Conservation (phyloP, 35 echinoderm and acorn worm species). For the Stichopus chloronotus region DNA sequence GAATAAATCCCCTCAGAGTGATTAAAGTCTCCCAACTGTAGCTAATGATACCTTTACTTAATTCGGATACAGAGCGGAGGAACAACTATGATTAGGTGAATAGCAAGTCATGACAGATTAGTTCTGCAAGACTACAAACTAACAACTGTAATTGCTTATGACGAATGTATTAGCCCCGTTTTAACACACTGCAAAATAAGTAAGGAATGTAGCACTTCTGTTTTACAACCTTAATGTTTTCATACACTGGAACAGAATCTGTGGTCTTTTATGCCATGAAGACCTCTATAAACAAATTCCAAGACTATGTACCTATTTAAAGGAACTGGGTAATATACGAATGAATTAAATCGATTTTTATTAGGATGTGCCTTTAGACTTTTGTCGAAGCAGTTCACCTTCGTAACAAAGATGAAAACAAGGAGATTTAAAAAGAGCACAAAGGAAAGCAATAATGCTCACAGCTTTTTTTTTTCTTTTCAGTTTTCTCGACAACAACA, state of each 20-base stretch:
- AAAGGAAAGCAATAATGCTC: not conserved
- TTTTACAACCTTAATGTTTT: conserved; percentile 15
- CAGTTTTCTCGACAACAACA: not conserved
- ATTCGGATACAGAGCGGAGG: not conserved
- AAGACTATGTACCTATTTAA: not conserved
- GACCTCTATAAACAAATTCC: conserved; percentile 28
- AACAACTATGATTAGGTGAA: not conserved
- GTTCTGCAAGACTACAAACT: conserved; percentile 25
- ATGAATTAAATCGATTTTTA: conserved; percentile 37
- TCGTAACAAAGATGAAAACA: no score
- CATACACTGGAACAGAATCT: not conserved
- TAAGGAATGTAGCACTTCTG: conserved; percentile 28
- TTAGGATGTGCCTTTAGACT: not conserved
- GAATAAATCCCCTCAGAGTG: not conserved
- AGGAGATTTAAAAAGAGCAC: no score
- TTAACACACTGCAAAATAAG: conserved; percentile 20
- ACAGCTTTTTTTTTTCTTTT: not conserved
- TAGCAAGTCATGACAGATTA: conserved; percentile 32
- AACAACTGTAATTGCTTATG: conserved; percentile 4
- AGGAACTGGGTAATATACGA: not conserved
- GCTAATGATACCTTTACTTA: not conserved
- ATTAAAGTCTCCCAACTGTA: not conserved
- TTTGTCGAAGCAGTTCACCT: not conserved
- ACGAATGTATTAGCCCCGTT: conserved; percentile 16
- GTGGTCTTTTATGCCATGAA: not conserved